phyloP scores from a whole-genome alignment of 2,888 invertebrate genomes.

The Chaitophorus viminalis region DNA sequence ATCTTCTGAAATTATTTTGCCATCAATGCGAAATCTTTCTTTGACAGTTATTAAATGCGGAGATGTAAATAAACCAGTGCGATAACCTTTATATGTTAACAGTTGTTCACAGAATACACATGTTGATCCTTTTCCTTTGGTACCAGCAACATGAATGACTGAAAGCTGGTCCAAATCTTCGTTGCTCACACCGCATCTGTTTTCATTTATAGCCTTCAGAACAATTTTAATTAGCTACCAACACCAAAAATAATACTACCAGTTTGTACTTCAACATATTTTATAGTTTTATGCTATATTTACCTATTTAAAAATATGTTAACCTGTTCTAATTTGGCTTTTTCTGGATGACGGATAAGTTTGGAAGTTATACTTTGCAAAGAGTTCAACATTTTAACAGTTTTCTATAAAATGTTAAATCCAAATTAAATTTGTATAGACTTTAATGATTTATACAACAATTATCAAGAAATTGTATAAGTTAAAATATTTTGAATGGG shows the following conservation, averaged over 20 bases:
- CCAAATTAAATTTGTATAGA: background rate
- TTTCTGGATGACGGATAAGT: slow-evolving; percentile 24
- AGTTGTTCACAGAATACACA: slow-evolving; percentile 93
- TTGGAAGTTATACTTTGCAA: slow-evolving; percentile 42
- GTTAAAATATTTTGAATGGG: background rate
- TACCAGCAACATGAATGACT: slow-evolving; percentile 94
- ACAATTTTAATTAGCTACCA: slow-evolving; percentile 45
- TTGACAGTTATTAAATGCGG: slow-evolving; percentile 93
- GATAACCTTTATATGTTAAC: slow-evolving; percentile 82
- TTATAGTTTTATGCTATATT: slow-evolving; percentile 23
- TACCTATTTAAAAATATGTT: slow-evolving; percentile 60
- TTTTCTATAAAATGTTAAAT: slow-evolving; percentile 20
- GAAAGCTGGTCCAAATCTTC: slow-evolving; percentile 70
- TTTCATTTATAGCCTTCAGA: slow-evolving; percentile 59
- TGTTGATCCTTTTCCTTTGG: slow-evolving; percentile 97
- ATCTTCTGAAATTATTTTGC: slow-evolving; percentile 78
- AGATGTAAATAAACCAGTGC: slow-evolving; percentile 95
- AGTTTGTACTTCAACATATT: slow-evolving; percentile 28
- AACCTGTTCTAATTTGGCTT: slow-evolving; percentile 29
- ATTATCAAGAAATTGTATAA: background rate
- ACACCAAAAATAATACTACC: background rate
- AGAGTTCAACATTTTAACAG: slow-evolving; percentile 56
- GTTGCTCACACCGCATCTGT: slow-evolving; percentile 63
- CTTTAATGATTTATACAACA: background rate
- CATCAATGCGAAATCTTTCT: slow-evolving; percentile 91